These are phyloP conservation scores for Pygmarrhopalites habei DNA, from an alignment of 1,140 invertebrate species.

Conservation along the genomic window DNA sequence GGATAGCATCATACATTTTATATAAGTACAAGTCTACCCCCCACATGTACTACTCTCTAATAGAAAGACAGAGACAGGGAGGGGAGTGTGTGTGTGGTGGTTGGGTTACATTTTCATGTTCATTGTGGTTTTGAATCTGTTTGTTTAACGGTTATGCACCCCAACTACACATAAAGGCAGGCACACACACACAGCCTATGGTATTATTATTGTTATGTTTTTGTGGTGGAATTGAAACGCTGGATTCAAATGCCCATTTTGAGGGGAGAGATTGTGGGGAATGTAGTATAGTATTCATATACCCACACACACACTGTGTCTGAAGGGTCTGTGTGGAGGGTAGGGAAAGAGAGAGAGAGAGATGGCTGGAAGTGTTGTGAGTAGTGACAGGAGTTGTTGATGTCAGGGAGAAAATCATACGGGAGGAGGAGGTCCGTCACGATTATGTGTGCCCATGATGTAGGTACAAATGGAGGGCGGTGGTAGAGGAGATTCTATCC, in stretches of 20 bases:
- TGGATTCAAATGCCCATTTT: conserved; percentile 8
- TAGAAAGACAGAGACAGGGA: too few species aligned
- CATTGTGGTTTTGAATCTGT: background rate
- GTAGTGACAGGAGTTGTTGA: background rate
- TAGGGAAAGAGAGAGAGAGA: background rate
- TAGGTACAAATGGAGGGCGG: background rate
- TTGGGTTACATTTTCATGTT: background rate
- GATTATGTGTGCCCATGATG: background rate
- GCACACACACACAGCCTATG: too few species aligned
- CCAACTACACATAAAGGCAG: too few species aligned
- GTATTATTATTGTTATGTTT: too few species aligned
- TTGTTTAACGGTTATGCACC: background rate
- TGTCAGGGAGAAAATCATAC: conserved; percentile 8
- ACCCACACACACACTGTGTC: too few species aligned
- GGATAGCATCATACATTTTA: too few species aligned
- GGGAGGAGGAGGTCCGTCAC: background rate
- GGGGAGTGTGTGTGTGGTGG: too few species aligned
- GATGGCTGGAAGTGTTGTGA: too few species aligned
- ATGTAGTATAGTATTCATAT: too few species aligned
- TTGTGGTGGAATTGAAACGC: background rate
- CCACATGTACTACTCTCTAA: too few species aligned
- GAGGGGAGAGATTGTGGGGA: background rate
- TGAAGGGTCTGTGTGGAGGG: too few species aligned
- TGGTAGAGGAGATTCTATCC: conserved; percentile 20
- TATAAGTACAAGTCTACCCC: too few species aligned